Conservation (phyloP, 2,888 invertebrate genomes). For the Antheraea yamamai region DNA sequence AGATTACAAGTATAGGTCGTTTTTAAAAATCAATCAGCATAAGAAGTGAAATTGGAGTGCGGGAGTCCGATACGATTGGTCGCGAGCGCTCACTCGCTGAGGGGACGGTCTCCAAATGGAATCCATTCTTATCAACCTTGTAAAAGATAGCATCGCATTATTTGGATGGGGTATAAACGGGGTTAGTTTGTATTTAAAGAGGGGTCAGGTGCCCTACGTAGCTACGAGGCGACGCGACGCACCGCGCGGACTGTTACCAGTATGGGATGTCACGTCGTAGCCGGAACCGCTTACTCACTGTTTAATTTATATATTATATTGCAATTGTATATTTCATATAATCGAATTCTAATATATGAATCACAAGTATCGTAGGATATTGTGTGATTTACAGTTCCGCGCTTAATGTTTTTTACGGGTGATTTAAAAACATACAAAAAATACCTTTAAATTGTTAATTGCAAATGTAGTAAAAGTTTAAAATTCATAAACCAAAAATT, state of each 20-base stretch:
- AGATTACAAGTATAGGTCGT: not conserved
- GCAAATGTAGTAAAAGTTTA: not conserved
- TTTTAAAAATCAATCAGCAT: constrained; percentile 12
- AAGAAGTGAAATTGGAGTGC: constrained; percentile 6
- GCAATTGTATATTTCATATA: not conserved
- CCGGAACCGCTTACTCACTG: not conserved
- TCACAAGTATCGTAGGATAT: not conserved
- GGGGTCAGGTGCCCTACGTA: constrained; percentile 44
- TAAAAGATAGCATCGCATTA: constrained; percentile 74
- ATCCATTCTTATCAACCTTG: constrained; percentile 49
- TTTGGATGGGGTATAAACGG: constrained; percentile 63
- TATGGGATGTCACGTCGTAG: constrained; percentile 9
- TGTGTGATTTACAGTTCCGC: not conserved
- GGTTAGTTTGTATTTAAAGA: constrained; percentile 55
- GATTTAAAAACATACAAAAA: not conserved
- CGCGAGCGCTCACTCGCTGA: constrained; percentile 24
- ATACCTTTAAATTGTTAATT: not conserved
- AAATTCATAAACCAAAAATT: not conserved
- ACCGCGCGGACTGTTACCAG: not conserved
- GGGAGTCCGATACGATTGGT: constrained; percentile 28
- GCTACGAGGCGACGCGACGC: not conserved
- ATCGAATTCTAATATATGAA: not conserved
- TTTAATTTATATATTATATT: not conserved
- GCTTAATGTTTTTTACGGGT: not conserved
- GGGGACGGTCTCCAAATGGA: constrained; percentile 27